phyloP scores from a whole-genome alignment of 2,888 invertebrate species.

The Ochlodes sylvanus region DNA sequence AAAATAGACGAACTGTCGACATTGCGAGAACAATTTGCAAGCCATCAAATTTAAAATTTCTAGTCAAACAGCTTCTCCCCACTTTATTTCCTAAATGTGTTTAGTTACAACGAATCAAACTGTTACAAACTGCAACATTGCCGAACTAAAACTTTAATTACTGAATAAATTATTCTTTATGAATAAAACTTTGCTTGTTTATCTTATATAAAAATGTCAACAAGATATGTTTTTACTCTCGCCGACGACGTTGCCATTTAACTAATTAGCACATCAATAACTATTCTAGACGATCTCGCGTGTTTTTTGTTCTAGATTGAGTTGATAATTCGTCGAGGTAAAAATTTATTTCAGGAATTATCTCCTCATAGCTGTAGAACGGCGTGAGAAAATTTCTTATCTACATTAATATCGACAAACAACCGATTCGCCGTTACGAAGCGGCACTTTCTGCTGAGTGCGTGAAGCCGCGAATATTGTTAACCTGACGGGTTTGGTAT shows the following conservation, averaged over 20 bases:
- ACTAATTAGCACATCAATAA: constrained; percentile 25
- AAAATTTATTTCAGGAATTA: constrained; percentile 32
- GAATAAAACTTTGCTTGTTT: constrained; percentile 7
- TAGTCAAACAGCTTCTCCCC: constrained; percentile 44
- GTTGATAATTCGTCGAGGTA: constrained; percentile 25
- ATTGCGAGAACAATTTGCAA: constrained; percentile 66
- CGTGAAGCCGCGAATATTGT: constrained; percentile 57
- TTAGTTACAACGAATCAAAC: constrained; percentile 11
- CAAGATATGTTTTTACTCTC: constrained; percentile 8
- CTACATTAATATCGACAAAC: constrained; percentile 22
- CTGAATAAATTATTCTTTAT: not conserved
- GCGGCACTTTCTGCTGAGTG: constrained; percentile 50
- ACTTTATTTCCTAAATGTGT: constrained; percentile 15
- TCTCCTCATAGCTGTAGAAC: constrained; percentile 13
- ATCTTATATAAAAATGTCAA: constrained; percentile 11
- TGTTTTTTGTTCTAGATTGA: constrained; percentile 27
- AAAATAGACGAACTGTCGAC: constrained; percentile 53
- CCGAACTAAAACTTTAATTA: not conserved
- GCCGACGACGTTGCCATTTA: constrained; percentile 7
- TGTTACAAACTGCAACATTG: not conserved
- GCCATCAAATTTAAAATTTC: constrained; percentile 59
- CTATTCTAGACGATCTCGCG: constrained; percentile 13
- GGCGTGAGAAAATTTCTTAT: constrained; percentile 31
- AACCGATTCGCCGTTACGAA: constrained; percentile 51
- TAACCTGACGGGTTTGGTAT: constrained; percentile 66